Evolutionary conservation across 2,888 invertebrate genomes (phyloP), one percentile per base, ranked within the genome.

Genomic region (Monoplex corrugatus): DNA sequence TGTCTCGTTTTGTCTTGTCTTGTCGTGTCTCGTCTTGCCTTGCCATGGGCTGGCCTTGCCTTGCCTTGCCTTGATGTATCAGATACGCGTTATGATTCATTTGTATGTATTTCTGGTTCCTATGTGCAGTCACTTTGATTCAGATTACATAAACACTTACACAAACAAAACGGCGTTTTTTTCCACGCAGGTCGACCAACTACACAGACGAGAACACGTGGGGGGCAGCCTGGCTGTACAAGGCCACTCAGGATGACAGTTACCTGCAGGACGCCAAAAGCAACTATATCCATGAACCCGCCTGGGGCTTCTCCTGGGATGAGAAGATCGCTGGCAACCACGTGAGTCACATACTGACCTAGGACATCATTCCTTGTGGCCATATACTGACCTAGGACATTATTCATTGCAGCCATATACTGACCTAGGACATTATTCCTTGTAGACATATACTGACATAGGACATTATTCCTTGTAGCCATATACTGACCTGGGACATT

Each of bases 281-380:
- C 13, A 91, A 91, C 89, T 91, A 92, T 32, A 89, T 85, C 45
- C 89, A 90, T 2, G 94, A 92, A 0, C 88, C 92, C 32, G 93
- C 91, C 6, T 93, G 94, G 94, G 94, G 93, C 0, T 93, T 93
- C 89, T 93, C 93, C 8, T 95, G 95, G 95, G 94, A 95, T 87
- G 93, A 94, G 82, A 95, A 95, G 90, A 90, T 90, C 40, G 92
- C 93, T 19, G 93, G 92, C 44, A 88, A 89, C 83, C 90, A 92
- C 90, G 93, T 93, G 87, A 87, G 88, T 80, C 2, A 13, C 43
- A 23, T n/a, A n/a, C n/a, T n/a, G n/a, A n/a, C n/a, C n/a, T n/a
- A n/a, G n/a, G n/a, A n/a, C n/a, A n/a, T n/a, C 28, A 28, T 57
- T 23, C 57, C 28, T 16, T 57, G 57, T 57, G 57, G 16, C 16